Base-by-base conservation (phyloP, 2,113 vertebrate genomes). In the Lagopus muta region DNA sequence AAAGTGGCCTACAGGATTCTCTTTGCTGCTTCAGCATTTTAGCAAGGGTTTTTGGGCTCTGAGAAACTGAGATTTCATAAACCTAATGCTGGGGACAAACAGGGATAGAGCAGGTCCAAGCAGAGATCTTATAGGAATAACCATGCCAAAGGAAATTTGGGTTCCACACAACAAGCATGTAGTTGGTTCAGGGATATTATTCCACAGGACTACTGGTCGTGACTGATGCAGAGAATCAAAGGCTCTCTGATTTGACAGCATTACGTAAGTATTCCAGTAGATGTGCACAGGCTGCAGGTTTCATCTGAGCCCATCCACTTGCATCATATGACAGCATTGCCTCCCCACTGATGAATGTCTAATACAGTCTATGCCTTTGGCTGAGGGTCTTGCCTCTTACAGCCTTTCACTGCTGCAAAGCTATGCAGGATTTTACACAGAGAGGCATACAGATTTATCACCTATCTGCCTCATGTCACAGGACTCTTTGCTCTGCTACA, bases 211-310 rank as follows among this genome's bases (percentile, higher is more conserved):
- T 61, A 18, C 22, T 8, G 10, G 30, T 43, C 74, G 62, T 58
- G 43, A 38, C 11, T 70, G 13, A 62, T 11, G 11, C 11, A 25
- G 75, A 76, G 11, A 19, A 43, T 47, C 42, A n/a, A 28, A 64
- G 6, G 27, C 8, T 84, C n/a, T 74, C 6, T 3, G 20, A 32
- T 70, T 80, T 81, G 84, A 83, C 27, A 74, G n/a, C 0, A 0
- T 52, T 77, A 36, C 8, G 40, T 75, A 28, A 70, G 34, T 47
- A 25, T 7, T 45, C 48, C 48, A 30, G 3, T 55, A 25, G 45
- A 54, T 20, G 70, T 57, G 43, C n/a, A 55, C 4, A 75, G 14
- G 18, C 28, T 57, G 27, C 61, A 82, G 54, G 21, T 57, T 81
- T 89, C 64, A 72, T 27, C 47, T 61, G 65, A 22, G 25, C 7